phyloP scores from a whole-genome alignment of 1,140 invertebrate genomes.

The Monochamus saltuarius region DNA sequence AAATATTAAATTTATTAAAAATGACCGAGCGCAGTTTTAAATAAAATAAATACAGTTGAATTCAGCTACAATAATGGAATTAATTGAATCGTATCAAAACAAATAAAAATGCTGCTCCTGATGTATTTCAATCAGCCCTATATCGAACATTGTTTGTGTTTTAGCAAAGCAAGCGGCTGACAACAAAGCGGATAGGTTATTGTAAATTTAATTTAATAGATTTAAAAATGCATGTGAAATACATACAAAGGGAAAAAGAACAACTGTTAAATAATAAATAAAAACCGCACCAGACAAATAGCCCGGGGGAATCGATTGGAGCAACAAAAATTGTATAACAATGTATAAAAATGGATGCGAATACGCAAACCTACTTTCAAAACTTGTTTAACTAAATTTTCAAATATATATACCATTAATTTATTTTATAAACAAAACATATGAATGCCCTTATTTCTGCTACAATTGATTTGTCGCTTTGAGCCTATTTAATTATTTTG shows the following conservation, averaged over 20 bases:
- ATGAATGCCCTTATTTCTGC: no score
- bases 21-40: neutral
- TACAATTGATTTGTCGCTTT: no score
- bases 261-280: neutral
- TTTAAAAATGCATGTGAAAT: conserved; percentile 12
- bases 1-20: no score
- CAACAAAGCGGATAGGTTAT: conserved; percentile 3
- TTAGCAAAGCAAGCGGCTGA: neutral
- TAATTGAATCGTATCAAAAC: conserved; percentile 9
- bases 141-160: neutral
- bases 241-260: conserved; percentile 3
- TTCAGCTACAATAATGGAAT: conserved; percentile 8
- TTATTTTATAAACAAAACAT: no score
- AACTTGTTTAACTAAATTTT: neutral
- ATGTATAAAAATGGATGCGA: neutral
- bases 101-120: conserved; percentile 8
- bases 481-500: no score
- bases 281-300: conserved; percentile 10
- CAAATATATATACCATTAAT: no score
- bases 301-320: neutral
- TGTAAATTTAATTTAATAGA: conserved; percentile 8
- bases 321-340: neutral
- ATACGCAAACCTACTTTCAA: neutral
- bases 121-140: neutral
- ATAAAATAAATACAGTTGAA: conserved; percentile 14